phyloP scores from a whole-genome alignment of 2,113 vertebrate species.

The Pluvianellus socialis region DNA sequence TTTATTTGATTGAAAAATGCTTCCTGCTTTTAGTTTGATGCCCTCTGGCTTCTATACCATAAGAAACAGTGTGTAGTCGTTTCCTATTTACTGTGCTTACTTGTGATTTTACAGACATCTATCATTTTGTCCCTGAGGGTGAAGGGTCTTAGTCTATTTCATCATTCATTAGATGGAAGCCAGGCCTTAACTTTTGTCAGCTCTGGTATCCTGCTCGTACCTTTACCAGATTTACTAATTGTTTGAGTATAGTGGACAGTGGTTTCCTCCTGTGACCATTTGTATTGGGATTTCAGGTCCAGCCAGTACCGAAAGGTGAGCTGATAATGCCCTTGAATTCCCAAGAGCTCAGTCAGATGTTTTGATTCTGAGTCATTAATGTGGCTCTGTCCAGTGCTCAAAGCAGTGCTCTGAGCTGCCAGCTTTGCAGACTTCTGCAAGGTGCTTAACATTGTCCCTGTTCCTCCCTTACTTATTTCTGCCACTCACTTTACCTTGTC shows the following conservation, averaged over 20 bases:
- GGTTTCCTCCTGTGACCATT: neutral
- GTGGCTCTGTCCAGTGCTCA: neutral
- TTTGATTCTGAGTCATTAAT: neutral
- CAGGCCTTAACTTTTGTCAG: neutral
- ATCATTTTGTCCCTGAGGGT: neutral
- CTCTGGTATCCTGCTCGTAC: neutral
- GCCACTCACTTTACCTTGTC: neutral
- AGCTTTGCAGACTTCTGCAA: neutral
- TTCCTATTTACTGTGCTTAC: neutral
- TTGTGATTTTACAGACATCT: neutral
- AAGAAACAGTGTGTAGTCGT: neutral
- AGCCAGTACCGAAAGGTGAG: neutral
- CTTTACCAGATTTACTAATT: neutral
- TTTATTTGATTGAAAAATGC: constrained; percentile 11
- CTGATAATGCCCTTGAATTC: neutral
- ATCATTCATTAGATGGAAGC: neutral
- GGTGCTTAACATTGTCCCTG: neutral
- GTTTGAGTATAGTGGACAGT: neutral
- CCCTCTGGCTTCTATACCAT: neutral
- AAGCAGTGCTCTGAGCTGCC: neutral
- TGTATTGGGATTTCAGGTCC: neutral
- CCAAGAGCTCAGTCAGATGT: neutral
- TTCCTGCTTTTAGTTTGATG: neutral
- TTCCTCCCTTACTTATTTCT: neutral
- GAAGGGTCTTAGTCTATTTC: neutral